These are phyloP conservation scores for Rhodophaea formosa DNA, from an alignment of 2,888 invertebrate species.

Conservation along the genomic window DNA sequence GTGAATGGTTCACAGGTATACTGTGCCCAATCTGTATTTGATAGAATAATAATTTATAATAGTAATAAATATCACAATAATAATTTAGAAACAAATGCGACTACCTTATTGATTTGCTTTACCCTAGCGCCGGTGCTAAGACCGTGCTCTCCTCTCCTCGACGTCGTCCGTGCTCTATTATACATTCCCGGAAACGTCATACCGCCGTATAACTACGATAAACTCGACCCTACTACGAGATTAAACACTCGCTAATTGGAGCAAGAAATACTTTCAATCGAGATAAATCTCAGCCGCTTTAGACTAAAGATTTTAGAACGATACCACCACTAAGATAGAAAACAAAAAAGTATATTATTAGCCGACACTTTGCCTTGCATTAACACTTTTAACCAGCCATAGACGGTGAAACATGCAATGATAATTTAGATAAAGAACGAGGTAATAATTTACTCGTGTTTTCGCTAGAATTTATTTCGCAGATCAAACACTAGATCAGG, in stretches of 20 bases:
- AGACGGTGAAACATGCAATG: constrained; percentile 20
- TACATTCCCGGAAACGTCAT: constrained; percentile 50
- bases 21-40: too few relatives aligned
- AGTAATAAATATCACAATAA: too few relatives aligned
- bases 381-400: constrained; percentile 15
- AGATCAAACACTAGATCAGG: constrained; percentile 16
- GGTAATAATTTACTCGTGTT: constrained; percentile 16
- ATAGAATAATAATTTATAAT: too few relatives aligned
- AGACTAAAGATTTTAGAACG: constrained; percentile 16
- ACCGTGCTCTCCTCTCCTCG: constrained; percentile 21
- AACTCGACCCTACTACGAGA: constrained; percentile 16
- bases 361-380: constrained; percentile 14
- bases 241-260: constrained; percentile 17
- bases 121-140: neutral
- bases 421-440: constrained; percentile 17
- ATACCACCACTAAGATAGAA: constrained; percentile 12
- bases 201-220: constrained; percentile 31
- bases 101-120: too few relatives aligned
- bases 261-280: constrained; percentile 18
- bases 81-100: too few relatives aligned
- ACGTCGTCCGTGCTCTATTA: constrained; percentile 43
- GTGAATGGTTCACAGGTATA: too few relatives aligned
- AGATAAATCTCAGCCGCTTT: constrained; percentile 13
- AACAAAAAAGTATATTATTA: constrained; percentile 16
- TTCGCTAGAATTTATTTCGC: constrained; percentile 15